Base-by-base conservation (phyloP, 2,888 invertebrate genomes). In the Adelphocoris suturalis region DNA sequence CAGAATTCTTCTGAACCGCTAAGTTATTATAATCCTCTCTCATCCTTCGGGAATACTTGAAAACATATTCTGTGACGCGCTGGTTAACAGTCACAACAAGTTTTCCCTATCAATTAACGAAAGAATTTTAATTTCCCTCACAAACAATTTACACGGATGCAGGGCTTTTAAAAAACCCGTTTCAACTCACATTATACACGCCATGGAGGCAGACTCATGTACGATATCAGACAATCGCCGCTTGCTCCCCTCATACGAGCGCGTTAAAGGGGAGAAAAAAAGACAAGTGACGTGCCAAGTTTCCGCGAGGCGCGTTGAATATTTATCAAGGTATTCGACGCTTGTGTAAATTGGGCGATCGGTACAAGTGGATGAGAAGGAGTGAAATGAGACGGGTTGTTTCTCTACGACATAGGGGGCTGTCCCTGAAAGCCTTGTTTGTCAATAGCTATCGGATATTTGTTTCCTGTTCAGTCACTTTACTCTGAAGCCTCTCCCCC, bases 261-360 rank as follows among this genome's bases (percentile, higher is more conserved):
- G 19, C 14, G 27, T 46, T 47, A 12, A 19, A 47, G 47, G 82
- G 47, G 47, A 14, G 19, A 82, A 82, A 81, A 81, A 37, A 37
- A 37, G 37, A 37, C 37, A 37, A 82, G 82, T 82, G 82, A 82
- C 82, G 52, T 82, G 82, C 82, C 19, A 82, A 82, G 82, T 82
- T 82, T n/a, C 52, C 47, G 82, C 82, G 47, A 82, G 82, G 52
- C 82, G 82, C 47, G 52, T 52, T 82, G 82, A 82, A 82, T 82
- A 82, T 82, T 82, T 82, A 82, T 82, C 82, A 52, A 48, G 82
- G 48, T 48, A 52, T 82, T 82, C 82, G 82, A 82, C 52, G 82
- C 82, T 82, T 27, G 48, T 52, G 82, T 82, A 82, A 82, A 82
- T 82, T 82, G 82, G 52, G 82, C 52, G 82, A 82, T 82, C 82